These are phyloP conservation scores for Pristionchus entomophagus DNA, from an alignment of 2,888 invertebrate species.

Conservation along the genomic window DNA sequence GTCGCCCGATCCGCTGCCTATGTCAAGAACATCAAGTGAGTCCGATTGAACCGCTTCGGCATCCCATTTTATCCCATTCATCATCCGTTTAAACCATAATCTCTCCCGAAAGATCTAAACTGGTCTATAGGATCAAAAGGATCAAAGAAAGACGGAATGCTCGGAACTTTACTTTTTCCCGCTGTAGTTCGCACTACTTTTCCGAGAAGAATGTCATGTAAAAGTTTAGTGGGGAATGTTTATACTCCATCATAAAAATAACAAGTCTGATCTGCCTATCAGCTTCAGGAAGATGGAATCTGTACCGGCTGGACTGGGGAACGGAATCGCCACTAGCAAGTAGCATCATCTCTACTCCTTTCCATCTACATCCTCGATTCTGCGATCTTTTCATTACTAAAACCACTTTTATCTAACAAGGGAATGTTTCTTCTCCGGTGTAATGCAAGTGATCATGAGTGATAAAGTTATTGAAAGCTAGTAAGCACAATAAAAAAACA, in stretches of 20 bases:
- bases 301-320: constrained; percentile 2
- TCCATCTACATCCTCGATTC: neutral
- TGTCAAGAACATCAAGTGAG: constrained; percentile 43
- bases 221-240: too few species aligned
- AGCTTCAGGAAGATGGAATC: constrained; percentile 34
- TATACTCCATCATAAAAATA: too few species aligned
- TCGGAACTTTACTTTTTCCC: too few species aligned
- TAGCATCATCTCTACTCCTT: neutral
- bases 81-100: too few species aligned
- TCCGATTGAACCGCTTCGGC: too few species aligned
- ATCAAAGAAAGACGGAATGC: too few species aligned
- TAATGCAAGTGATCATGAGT: neutral
- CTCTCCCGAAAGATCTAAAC: too few species aligned
- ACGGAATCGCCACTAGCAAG: neutral
- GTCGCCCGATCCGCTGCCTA: neutral
- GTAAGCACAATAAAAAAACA: neutral
- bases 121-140: too few species aligned
- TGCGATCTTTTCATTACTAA: neutral
- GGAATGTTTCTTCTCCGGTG: neutral
- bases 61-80: too few species aligned
- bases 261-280: too few species aligned
- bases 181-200: too few species aligned
- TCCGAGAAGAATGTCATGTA: too few species aligned
- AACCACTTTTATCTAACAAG: neutral
- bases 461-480: neutral